Evolutionary conservation across 2,888 invertebrate species (phyloP).

Genomic region (Entomobrya multifasciata): DNA sequence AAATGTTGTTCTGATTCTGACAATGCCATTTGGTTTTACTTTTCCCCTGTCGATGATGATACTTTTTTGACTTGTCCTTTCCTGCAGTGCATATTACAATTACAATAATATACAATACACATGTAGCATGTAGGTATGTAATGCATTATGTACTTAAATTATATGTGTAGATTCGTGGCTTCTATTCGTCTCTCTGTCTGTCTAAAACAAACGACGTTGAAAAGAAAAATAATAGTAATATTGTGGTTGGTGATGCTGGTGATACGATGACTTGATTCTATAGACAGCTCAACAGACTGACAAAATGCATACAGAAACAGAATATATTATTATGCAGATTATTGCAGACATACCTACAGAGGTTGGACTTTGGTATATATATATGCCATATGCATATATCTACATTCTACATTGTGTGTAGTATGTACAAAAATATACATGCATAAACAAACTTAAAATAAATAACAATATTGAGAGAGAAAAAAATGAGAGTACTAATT

Average conservation of each 20-base stretch:
- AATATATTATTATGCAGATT: background rate
- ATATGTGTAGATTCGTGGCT: slow-evolving; percentile 28
- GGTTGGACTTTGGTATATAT: too few species aligned
- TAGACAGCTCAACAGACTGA: background rate
- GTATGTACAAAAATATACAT: too few species aligned
- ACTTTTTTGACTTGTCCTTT: too few species aligned
- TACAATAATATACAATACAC: too few species aligned
- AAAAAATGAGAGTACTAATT: too few species aligned
- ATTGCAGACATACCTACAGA: too few species aligned
- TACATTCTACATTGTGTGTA: background rate
- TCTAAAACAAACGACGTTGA: slow-evolving; percentile 28
- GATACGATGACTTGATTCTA: slow-evolving; percentile 4
- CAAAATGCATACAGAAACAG: background rate
- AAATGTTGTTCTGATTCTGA: slow-evolving; percentile 14
- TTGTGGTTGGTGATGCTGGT: slow-evolving; percentile 9
- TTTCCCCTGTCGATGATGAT: slow-evolving; percentile 33
- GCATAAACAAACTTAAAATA: too few species aligned
- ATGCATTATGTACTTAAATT: too few species aligned
- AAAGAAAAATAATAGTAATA: slow-evolving; percentile 22
- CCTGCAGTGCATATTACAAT: too few species aligned
- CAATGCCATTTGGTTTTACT: slow-evolving; percentile 44
- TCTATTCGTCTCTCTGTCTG: slow-evolving; percentile 23
- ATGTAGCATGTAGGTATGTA: too few species aligned
- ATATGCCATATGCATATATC: background rate
- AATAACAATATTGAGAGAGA: too few species aligned